Evolutionary conservation across 2,888 invertebrate species (phyloP).

Genomic region (Drosophila vallismaia): DNA sequence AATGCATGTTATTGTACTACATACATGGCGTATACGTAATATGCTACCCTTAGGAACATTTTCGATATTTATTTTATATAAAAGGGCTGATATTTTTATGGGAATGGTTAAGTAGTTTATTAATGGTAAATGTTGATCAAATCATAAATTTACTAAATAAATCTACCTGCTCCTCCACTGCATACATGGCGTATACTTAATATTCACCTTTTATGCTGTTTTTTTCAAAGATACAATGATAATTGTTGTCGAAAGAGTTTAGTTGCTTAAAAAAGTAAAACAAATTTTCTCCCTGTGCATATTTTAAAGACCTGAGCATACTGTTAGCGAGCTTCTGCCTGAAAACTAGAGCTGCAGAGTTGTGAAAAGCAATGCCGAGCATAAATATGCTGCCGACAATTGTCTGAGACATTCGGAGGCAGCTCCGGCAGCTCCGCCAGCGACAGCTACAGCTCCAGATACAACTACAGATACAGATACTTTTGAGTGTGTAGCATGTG

Average conservation of each 20-base stretch:
- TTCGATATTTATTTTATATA: too few relatives aligned
- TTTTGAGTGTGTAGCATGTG: slow-evolving; percentile 26
- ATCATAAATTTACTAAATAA: too few relatives aligned
- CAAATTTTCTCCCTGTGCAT: slow-evolving; percentile 8
- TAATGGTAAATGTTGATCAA: too few relatives aligned
- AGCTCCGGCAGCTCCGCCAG: slow-evolving; percentile 12
- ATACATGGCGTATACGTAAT: background rate
- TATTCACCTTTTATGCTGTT: background rate
- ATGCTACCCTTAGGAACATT: background rate
- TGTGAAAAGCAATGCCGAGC: slow-evolving; percentile 47
- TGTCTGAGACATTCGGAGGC: slow-evolving; percentile 59
- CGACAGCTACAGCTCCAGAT: background rate
- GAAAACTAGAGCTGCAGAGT: slow-evolving; percentile 18
- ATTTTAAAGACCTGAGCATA: slow-evolving; percentile 8
- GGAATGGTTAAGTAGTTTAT: too few relatives aligned
- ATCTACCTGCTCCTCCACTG: background rate
- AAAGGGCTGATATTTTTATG: too few relatives aligned
- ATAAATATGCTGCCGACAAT: slow-evolving; percentile 71
- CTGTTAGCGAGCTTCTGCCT: background rate
- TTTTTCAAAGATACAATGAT: background rate
- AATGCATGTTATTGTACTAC: too few relatives aligned
- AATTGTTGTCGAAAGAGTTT: background rate
- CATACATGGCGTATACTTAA: slow-evolving; percentile 10
- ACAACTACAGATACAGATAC: background rate
- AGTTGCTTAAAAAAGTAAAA: background rate